Evolutionary conservation across 2,888 invertebrate species (phyloP).

Genomic region (Hypsopygia costalis): DNA sequence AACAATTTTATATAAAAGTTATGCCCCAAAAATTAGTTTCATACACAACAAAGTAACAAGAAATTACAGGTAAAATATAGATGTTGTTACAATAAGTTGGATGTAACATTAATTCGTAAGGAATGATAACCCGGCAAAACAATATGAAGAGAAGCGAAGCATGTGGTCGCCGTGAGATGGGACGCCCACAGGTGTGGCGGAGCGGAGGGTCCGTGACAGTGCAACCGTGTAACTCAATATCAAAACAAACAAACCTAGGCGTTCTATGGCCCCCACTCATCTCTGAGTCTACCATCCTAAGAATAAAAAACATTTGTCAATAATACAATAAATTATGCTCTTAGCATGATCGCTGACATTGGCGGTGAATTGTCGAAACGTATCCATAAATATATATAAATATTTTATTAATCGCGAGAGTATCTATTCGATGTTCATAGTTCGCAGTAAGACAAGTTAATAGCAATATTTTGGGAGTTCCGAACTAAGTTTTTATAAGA

Average conservation of each 20-base stretch:
- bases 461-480: too few species aligned
- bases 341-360: constrained; percentile 28
- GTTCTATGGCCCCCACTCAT: constrained; percentile 84
- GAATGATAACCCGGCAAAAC: constrained; percentile 22
- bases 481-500: too few species aligned
- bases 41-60: neutral
- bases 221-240: constrained; percentile 72
- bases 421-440: too few species aligned
- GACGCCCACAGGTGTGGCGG: constrained; percentile 12
- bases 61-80: neutral
- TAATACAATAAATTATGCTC: constrained; percentile 4
- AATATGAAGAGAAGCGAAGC: constrained; percentile 50
- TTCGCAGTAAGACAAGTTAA: too few species aligned
- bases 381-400: too few species aligned
- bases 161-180: constrained; percentile 39
- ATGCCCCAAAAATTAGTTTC: neutral
- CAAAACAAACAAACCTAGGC: constrained; percentile 84
- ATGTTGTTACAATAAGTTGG: neutral
- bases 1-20: neutral
- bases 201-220: constrained; percentile 36
- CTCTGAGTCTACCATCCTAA: constrained; percentile 84
- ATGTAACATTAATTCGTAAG: neutral
- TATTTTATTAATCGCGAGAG: too few species aligned
- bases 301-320: constrained; percentile 55
- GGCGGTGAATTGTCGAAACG: neutral